phyloP scores from a whole-genome alignment of 2,797 vertebrate genomes.

The Scolopax rusticola region DNA sequence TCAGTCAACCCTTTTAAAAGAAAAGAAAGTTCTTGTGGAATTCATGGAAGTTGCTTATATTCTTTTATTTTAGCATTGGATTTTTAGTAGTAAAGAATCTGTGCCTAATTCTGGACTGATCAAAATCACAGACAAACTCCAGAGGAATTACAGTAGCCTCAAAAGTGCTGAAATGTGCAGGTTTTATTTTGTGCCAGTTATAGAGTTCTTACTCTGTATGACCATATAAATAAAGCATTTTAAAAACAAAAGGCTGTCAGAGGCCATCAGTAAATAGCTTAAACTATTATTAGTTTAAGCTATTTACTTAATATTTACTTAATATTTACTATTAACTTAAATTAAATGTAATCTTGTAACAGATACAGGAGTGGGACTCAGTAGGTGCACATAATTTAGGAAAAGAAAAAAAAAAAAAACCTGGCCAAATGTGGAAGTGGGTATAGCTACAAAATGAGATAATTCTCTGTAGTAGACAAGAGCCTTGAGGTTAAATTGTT shows the following conservation, averaged over 20 bases:
- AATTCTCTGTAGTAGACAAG: neutral
- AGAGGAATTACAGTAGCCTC: neutral
- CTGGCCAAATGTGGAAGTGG: neutral
- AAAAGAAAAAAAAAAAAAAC: neutral
- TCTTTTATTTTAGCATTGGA: neutral
- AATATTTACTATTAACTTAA: no score
- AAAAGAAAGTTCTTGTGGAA: neutral
- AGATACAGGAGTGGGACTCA: neutral
- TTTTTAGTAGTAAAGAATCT: neutral
- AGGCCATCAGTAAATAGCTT: neutral
- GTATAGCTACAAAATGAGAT: neutral
- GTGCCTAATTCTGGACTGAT: neutral
- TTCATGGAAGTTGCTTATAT: neutral
- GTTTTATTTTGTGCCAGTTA: neutral
- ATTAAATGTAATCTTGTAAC: neutral
- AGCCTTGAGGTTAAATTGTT: conserved; percentile 36
- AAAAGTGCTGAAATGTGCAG: neutral
- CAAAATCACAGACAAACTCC: neutral
- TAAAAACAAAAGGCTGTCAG: neutral
- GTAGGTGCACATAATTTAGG: neutral
- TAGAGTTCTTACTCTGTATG: neutral
- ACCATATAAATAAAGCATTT: neutral
- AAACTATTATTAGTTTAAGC: neutral
- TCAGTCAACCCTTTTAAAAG: neutral
- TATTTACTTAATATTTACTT: no score